phyloP scores from a whole-genome alignment of 1,140 invertebrate species.

The Nymphalis io region DNA sequence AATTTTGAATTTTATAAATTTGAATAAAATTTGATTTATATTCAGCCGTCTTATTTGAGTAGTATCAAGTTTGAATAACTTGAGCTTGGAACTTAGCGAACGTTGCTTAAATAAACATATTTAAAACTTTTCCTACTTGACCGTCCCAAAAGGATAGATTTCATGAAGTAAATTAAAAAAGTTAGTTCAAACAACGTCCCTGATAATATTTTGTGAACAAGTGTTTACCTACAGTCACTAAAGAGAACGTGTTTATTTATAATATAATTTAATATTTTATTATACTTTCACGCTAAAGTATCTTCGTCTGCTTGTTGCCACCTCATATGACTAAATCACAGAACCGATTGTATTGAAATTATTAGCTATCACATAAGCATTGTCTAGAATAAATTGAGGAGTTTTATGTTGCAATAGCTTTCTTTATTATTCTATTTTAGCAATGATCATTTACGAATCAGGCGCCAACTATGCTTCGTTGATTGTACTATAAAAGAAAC shows the following conservation, averaged over 20 bases:
- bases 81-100: constrained; percentile 41
- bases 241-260: neutral
- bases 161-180: constrained; percentile 66
- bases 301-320: too few relatives aligned
- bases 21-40: constrained; percentile 46
- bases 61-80: constrained; percentile 49
- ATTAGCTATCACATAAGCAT: too few relatives aligned
- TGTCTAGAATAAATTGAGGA: too few relatives aligned
- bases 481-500: too few relatives aligned
- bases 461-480: too few relatives aligned
- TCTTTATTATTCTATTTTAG: too few relatives aligned
- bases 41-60: constrained; percentile 44
- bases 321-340: too few relatives aligned
- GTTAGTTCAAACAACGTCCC: constrained; percentile 57
- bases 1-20: constrained; percentile 33
- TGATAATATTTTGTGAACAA: constrained; percentile 34
- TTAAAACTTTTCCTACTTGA: constrained; percentile 61
- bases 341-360: too few relatives aligned
- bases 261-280: too few relatives aligned
- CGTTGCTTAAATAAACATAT: constrained; percentile 54
- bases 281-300: too few relatives aligned
- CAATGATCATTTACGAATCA: too few relatives aligned
- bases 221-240: constrained; percentile 21
- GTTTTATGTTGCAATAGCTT: too few relatives aligned
- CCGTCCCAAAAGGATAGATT: constrained; percentile 59